Evolutionary conservation across 2,888 invertebrate species (phyloP).

Genomic region (Amphipoea lucens): DNA sequence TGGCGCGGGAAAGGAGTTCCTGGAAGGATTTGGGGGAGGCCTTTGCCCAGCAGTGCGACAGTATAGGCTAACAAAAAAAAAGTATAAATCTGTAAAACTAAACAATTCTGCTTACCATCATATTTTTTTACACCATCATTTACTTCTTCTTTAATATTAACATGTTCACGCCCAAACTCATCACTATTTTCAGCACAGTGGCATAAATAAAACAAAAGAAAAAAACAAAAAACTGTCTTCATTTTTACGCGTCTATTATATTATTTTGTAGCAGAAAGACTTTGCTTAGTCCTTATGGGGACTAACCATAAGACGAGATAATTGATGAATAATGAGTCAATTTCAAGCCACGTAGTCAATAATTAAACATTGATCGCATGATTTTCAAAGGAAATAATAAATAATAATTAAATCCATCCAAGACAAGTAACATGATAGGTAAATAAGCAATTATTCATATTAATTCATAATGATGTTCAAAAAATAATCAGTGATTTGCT

Average conservation of each 20-base stretch:
- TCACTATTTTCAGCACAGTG: background rate
- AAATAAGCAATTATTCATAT: slow-evolving; percentile 5
- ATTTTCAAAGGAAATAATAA: slow-evolving; percentile 22
- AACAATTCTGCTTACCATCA: slow-evolving; percentile 19
- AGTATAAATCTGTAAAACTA: background rate
- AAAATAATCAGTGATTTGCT: slow-evolving; percentile 4
- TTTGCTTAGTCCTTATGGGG: too few species aligned
- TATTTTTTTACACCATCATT: too few species aligned
- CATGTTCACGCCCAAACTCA: background rate
- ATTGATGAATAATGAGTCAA: slow-evolving; percentile 10
- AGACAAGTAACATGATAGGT: background rate
- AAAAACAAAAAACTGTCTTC: slow-evolving; percentile 7
- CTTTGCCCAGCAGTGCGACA: too few species aligned
- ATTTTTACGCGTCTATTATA: background rate
- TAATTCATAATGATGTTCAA: background rate
- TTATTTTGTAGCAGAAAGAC: background rate
- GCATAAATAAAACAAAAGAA: slow-evolving; percentile 1
- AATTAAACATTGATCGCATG: slow-evolving; percentile 28
- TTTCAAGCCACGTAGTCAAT: background rate
- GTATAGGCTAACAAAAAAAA: background rate
- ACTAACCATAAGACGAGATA: slow-evolving; percentile 7
- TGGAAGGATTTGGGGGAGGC: too few species aligned
- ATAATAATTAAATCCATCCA: background rate
- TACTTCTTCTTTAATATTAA: background rate
- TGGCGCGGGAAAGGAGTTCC: too few species aligned